Evolutionary conservation across 2,888 invertebrate genomes (phyloP), one percentile per base, ranked within the genome.

Genomic region (Acanthopleura granulata): DNA sequence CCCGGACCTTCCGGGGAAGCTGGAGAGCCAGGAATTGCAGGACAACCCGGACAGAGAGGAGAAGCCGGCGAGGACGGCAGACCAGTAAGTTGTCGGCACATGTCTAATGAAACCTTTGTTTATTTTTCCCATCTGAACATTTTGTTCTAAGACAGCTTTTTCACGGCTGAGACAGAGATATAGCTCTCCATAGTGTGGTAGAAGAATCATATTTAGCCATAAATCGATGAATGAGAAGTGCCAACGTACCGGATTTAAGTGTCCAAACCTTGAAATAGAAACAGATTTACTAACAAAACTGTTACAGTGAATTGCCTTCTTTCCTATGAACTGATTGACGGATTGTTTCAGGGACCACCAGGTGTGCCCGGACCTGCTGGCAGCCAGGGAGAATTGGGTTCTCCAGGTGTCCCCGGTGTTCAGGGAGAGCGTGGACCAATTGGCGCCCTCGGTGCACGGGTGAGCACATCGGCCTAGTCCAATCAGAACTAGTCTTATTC

Each of bases 401-500:
- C 79, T 57, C 83, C 85, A 72, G 89, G 90, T 18, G 84, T 84
- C 50, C 81, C 86, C 61, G 90, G 91, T 62, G 70, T 82, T 18
- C 81, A 82, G 15, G 91, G 91, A 62, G 80, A 85, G 73, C 82
- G 86, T 73, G 94, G 94, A 0, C 89, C 92, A 0, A 89, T 92
- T 0, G 94, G 94, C 73, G 84, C 90, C 29, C 82, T 93, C 82
- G 94, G 94, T 62, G 76, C 78, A 61, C 72, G 78, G 49, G 75
- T 77, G 72, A 76, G 75, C 49, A 57, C 3, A 18, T 51, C 51
- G n/a, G n/a, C n/a, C n/a, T n/a, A n/a, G n/a, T n/a, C n/a, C n/a
- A n/a, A n/a, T 40, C 9, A 40, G 3, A 40, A 40, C 40, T 40
- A 40, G 3, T n/a, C n/a, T n/a, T n/a, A n/a, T 40, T 40, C 40